Evolutionary conservation across 2,888 invertebrate species (phyloP), one percentile per base, ranked within the genome.

Genomic region (Eupsilia transversa): DNA sequence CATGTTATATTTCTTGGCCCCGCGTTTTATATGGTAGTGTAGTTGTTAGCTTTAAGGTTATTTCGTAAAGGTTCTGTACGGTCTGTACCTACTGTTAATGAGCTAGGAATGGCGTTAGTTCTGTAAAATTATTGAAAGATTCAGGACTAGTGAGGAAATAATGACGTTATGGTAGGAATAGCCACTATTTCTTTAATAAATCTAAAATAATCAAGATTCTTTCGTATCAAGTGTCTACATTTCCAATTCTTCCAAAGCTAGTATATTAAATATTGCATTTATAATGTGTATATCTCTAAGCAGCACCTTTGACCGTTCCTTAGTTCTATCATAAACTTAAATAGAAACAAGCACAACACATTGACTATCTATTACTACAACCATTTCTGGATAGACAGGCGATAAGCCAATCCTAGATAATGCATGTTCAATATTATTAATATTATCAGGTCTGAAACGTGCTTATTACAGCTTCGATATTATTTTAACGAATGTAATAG

Each of bases 1-100:
- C 82, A 80, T 76, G 82, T 76, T 80, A 63, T 72, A 49, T 66
- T 71, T 59, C 80, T 80, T 75, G 43, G 5, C n/a, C 23, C 54
- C 27, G 30, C n/a, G 33, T 49, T 72, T 56, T 27, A 60, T 69
- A 52, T 41, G 41, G 35, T 54, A 20, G 46, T 46, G n/a, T 0
- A 54, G 46, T 9, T 57, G 20, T 67, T 65, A 57, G 38, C 14
- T 66, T 38, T 60, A 33, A 63, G 27, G 49, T 67, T 60, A 49
- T 49, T 59, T 43, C 0, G 3, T n/a, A 23, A 49, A 63, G 12
- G 6, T 33, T 12, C 2, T 41, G 9, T 35, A 30, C 23, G 4
- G 20, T 20, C 1, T 61, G 20, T 7, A 60, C 2, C 41, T 17
- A 2, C 57, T n/a, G n/a, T 57, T 33, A n/a, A 6, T 35, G 5